Conservation (phyloP, 2,888 invertebrate genomes). For the Drosophila niveifrons region DNA sequence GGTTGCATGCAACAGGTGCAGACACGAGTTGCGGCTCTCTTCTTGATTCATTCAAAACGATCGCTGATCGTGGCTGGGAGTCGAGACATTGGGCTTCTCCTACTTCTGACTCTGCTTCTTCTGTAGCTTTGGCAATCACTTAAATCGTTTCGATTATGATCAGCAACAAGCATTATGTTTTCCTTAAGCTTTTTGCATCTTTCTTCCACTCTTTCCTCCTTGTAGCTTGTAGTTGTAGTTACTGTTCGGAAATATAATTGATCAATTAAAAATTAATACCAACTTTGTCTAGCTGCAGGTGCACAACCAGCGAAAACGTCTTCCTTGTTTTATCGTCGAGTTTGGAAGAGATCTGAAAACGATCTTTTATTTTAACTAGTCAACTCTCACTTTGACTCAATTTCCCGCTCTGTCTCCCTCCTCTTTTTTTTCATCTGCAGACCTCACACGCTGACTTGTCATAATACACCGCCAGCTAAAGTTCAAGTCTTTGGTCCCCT, state of each 20-base stretch:
- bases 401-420: neutral
- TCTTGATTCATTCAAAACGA: constrained; percentile 12
- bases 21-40: constrained; percentile 45
- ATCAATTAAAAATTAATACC: constrained; percentile 79
- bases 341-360: neutral
- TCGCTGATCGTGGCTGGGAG: constrained; percentile 38
- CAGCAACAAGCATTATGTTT: constrained; percentile 71
- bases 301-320: constrained; percentile 33
- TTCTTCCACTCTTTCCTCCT: constrained; percentile 26
- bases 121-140: constrained; percentile 67
- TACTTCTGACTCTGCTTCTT: constrained; percentile 26
- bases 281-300: constrained; percentile 70
- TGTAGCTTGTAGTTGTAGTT: constrained; percentile 23
- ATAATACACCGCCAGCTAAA: constrained; percentile 51
- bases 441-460: constrained; percentile 66
- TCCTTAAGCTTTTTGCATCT: constrained; percentile 45
- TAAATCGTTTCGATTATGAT: constrained; percentile 78
- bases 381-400: constrained; percentile 39
- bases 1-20: constrained; percentile 60
- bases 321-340: constrained; percentile 56
- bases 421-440: constrained; percentile 13
- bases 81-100: constrained; percentile 29
- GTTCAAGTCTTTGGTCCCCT: neutral
- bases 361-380: constrained; percentile 14
- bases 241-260: constrained; percentile 64